Evolutionary conservation across 2,888 invertebrate genomes (phyloP), one percentile per base, ranked within the genome.

Genomic region (Apamea crenata): DNA sequence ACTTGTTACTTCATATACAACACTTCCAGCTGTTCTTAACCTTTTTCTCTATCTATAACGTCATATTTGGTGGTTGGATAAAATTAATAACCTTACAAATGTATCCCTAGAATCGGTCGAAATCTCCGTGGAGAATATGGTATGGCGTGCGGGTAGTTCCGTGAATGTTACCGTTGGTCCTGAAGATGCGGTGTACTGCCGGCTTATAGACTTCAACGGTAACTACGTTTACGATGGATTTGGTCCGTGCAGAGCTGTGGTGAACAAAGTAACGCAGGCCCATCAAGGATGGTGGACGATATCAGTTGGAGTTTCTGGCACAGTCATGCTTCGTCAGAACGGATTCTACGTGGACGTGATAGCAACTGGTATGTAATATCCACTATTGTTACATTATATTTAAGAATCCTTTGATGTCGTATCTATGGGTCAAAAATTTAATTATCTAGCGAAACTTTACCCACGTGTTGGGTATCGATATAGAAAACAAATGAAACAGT

Each of bases 251-350:
- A 88, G 80, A 61, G 84, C 96, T n/a, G 82, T 77, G 1, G 36
- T 96, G 25, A 90, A 92, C 7, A 92, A 92, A 71, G 95, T 92
- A 0, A 90, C 88, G 1, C 29, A 36, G 1, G 90, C 92, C 8
- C 95, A 96, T 76, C 63, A 74, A 5, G 96, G 96, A 0, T n/a
- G 56, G 0, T 96, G 96, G 96, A 92, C 25, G 25, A 90, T 95
- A 87, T 79, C 82, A 1, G 87, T 95, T 3, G 95, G 92, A 0
- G 50, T 90, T 2, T 85, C 91, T 0, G 95, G 94, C 18, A 90
- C 87, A 59, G 91, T 96, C 47, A 66, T 94, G 8, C 88, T 93
- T 25, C 87, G 91, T 8, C 84, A 90, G 68, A 84, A 87, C 5
- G 74, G 40, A 5, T 91, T 96, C 61, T 74, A 47, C 25, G 93